Evolutionary conservation across 2,797 vertebrate species (phyloP).

Genomic region (Cyprinella venusta): DNA sequence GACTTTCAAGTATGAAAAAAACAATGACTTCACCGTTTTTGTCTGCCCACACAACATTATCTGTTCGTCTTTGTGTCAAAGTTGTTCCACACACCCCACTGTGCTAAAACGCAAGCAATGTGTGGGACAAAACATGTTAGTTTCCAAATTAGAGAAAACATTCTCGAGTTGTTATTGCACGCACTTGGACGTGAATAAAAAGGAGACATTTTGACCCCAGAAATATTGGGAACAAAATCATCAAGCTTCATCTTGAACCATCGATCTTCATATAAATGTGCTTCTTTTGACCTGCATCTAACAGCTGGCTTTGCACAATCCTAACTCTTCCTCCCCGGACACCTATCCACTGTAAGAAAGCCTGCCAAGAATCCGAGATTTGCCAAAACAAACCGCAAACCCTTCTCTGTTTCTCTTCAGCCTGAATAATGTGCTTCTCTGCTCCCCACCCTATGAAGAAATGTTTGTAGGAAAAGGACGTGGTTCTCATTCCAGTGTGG

Average conservation of each 20-base stretch:
- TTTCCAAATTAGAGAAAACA: background rate
- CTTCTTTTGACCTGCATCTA: constrained; percentile 34
- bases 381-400: constrained; percentile 53
- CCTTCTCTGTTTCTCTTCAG: constrained; percentile 49
- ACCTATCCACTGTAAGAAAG: constrained; percentile 44
- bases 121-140: constrained; percentile 2
- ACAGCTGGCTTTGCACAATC: constrained; percentile 45
- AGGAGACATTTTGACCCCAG: constrained; percentile 13
- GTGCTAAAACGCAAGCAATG: constrained; percentile 14
- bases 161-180: constrained; percentile 1
- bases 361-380: constrained; percentile 60
- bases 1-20: constrained; percentile 14
- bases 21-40: constrained; percentile 37
- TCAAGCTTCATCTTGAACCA: constrained; percentile 16
- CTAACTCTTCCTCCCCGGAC: constrained; percentile 50
- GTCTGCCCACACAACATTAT: constrained; percentile 33
- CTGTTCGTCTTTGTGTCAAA: constrained; percentile 36
- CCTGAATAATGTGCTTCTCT: constrained; percentile 51
- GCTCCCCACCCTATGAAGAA: constrained; percentile 54
- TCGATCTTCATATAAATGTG: constrained; percentile 17
- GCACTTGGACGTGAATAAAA: constrained; percentile 6
- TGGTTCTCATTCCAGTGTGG: constrained; percentile 39
- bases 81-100: constrained; percentile 40
- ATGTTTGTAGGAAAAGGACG: constrained; percentile 44
- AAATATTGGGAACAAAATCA: constrained; percentile 23